A percentile compares a stretch with the other conserved stretches of the same genome.
Conservation (phyloP, 2,888 invertebrate species). For the Caenorhabditis sp. region DNA sequence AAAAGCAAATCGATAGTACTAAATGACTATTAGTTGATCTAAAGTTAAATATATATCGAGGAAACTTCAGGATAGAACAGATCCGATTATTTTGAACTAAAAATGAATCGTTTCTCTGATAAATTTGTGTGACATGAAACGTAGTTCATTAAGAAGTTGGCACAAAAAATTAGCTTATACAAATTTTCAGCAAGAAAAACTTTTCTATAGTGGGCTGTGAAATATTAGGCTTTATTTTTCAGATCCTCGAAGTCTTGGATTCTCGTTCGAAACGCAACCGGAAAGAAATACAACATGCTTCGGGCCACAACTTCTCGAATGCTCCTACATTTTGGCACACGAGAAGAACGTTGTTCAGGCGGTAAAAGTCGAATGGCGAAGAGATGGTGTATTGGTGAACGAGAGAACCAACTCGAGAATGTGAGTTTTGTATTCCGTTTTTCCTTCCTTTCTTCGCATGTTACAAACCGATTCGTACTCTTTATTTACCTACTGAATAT, state of each 20-base stretch:
- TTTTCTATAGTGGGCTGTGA: too few species aligned
- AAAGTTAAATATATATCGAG: too few species aligned
- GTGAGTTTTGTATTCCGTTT: slow-evolving; percentile 28
- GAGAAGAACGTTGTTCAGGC: slow-evolving; percentile 32
- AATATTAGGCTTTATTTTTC: too few species aligned
- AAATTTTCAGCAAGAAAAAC: too few species aligned
- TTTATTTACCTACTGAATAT: too few species aligned
- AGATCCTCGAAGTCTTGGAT: slow-evolving; percentile 34
- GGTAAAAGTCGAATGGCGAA: slow-evolving; percentile 48
- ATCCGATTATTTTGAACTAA: too few species aligned
- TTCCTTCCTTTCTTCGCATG: background rate
- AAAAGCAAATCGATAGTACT: too few species aligned
- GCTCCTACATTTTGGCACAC: slow-evolving; percentile 45
- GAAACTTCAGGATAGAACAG: too few species aligned
- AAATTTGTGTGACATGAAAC: background rate
- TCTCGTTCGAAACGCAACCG: slow-evolving; percentile 35
- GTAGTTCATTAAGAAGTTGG: too few species aligned
- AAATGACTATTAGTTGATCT: too few species aligned
- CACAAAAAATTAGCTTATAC: too few species aligned
- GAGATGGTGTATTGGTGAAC: slow-evolving; percentile 40
- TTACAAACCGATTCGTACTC: background rate
- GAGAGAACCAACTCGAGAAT: slow-evolving; percentile 23
- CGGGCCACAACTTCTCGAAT: slow-evolving; percentile 34
- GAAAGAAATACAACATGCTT: slow-evolving; percentile 11
- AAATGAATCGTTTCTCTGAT: background rate